These are phyloP conservation scores for Pachyrhynchus sulphureomaculatus DNA, from an alignment of 1,140 invertebrate species.

Conservation along the genomic window DNA sequence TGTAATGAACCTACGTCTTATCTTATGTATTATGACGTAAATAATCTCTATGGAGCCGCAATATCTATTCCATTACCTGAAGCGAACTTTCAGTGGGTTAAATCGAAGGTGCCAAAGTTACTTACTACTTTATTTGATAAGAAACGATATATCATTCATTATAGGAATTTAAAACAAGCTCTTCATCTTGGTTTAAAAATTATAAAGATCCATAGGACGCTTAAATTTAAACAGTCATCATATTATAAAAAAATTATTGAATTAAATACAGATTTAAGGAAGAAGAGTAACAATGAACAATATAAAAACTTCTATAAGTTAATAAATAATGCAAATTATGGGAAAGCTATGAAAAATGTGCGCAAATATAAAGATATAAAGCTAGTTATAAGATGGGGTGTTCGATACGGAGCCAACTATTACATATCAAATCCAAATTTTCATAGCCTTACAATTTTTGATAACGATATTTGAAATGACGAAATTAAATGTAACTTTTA, in stretches of 20 bases:
- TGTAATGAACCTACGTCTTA: slow-evolving; percentile 24
- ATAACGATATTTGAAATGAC: slow-evolving; percentile 48
- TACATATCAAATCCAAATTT: slow-evolving; percentile 15
- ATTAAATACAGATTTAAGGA: slow-evolving; percentile 31
- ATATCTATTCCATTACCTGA: slow-evolving; percentile 52
- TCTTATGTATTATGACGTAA: slow-evolving; percentile 38
- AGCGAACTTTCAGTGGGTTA: slow-evolving; percentile 52
- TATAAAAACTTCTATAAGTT: slow-evolving; percentile 2
- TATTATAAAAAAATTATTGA: slow-evolving; percentile 33
- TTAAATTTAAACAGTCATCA: slow-evolving; percentile 30
- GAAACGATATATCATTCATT: slow-evolving; percentile 37
- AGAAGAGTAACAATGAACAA: slow-evolving; percentile 21
- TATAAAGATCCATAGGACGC: slow-evolving; percentile 30
- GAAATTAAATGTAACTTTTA: slow-evolving; percentile 39
- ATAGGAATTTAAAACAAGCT: slow-evolving; percentile 30
- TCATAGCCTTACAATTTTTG: slow-evolving; percentile 43
- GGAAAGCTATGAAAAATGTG: not conserved
- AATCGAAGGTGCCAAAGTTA: slow-evolving; percentile 23
- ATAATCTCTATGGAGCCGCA: slow-evolving; percentile 56
- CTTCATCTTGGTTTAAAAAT: slow-evolving; percentile 29
- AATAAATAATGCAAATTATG: no score
- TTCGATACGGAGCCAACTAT: slow-evolving; percentile 17
- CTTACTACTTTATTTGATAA: slow-evolving; percentile 40
- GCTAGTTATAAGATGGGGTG: slow-evolving; percentile 8
- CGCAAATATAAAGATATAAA: slow-evolving; percentile 10